Base-by-base conservation (phyloP, 2,888 invertebrate genomes). In the Acleris cristana region DNA sequence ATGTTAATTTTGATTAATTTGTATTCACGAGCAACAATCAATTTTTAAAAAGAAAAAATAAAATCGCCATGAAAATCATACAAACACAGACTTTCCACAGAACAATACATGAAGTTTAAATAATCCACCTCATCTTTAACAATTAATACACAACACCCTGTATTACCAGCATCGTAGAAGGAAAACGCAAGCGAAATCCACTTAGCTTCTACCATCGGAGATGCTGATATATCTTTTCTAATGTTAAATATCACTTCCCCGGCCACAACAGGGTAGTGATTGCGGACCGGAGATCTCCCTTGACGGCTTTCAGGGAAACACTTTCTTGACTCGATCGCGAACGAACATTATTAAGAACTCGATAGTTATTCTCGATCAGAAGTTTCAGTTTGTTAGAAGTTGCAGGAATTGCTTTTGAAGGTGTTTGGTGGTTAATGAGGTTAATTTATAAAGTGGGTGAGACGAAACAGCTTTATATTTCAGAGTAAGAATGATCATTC, bases 201-300 rank as follows among this genome's bases (percentile, higher is more conserved):
- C 66, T 66, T 48, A 61, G n/a, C 18, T 1, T n/a, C 30, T 12
- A 14, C 61, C 55, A 56, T 61, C 61, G 26, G 44, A 61, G 60
- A 65, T 60, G 60, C 55, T 60, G 60, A 65, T 60, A 64, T 64
- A 64, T 64, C 58, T 58, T 64, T 64, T 64, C 64, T 65, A 60
- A 65, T 60, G 65, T 60, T 65, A 65, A 65, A 65, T 65, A 65
- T 60, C 65, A 65, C 59, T 60, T 65, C 44, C 52, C 56, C 23
- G 3, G 21, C 65, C 59, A 65, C 65, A 49, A 53, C 12, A 53
- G 53, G 53, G 58, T 48, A 64, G 64, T 64, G 64, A 64, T 64
- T 64, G 64, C 64, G 52, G 18, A 19, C 44, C 26, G 30, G 53
- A 23, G 26, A 53, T 53, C 51, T 64, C 64, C 64, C 64, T 21